Evolutionary conservation across 2,797 vertebrate species (phyloP).

Genomic region (Falco novaeseelandiae): DNA sequence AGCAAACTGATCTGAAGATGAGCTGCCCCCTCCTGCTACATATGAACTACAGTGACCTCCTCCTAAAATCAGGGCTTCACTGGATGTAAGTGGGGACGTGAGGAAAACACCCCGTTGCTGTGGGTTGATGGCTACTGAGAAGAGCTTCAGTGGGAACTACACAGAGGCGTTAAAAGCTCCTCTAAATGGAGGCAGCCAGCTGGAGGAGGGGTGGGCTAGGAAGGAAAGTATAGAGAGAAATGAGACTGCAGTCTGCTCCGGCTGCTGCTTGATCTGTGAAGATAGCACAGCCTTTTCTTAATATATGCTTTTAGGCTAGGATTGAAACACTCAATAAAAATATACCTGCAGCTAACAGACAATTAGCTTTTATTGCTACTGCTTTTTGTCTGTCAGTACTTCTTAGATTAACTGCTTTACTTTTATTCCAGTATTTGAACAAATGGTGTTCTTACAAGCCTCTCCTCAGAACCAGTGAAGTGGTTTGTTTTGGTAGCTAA

Average conservation of each 20-base stretch:
- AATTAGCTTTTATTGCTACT: conserved; percentile 64
- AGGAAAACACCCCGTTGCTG: not conserved
- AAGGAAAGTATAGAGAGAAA: not conserved
- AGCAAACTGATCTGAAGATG: not conserved
- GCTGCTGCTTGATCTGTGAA: conserved; percentile 22
- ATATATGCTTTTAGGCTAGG: conserved; percentile 24
- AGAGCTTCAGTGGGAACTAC: not conserved
- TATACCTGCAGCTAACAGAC: conserved; percentile 64
- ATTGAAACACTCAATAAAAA: conserved; percentile 62
- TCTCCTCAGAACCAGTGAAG: conserved; percentile 39
- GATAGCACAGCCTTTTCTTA: conserved; percentile 7
- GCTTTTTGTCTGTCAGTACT: conserved; percentile 57
- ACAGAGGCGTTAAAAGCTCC: not conserved
- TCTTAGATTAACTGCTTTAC: conserved; percentile 48
- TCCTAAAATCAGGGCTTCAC: not conserved
- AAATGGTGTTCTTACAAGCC: conserved; percentile 42
- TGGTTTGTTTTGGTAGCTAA: conserved; percentile 61
- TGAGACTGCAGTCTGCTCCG: not conserved
- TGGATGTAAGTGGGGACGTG: not conserved
- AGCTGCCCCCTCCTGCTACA: not conserved
- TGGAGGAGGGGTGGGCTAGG: not conserved
- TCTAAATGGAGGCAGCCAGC: not conserved
- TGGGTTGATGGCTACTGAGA: not conserved
- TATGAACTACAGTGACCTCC: not conserved
- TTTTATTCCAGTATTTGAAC: conserved; percentile 56